phyloP scores from a whole-genome alignment of 2,888 invertebrate genomes.

The Microplitis deprimator region DNA sequence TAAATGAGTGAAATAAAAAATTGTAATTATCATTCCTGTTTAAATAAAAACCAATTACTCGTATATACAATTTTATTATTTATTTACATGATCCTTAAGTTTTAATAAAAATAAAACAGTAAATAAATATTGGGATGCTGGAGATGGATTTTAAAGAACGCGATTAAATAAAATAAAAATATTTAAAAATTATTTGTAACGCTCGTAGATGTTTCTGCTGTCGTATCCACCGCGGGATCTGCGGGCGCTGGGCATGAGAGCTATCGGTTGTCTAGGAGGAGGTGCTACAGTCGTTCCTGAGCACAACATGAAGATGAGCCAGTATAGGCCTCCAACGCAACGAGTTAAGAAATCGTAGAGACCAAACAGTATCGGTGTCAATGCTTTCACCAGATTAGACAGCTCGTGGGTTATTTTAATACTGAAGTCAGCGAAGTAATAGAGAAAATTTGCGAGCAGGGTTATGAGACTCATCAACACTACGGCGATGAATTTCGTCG shows the following conservation, averaged over 20 bases:
- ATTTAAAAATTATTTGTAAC: constrained; percentile 23
- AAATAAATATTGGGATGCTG: no score
- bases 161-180: neutral
- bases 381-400: constrained; percentile 58
- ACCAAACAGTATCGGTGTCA: constrained; percentile 66
- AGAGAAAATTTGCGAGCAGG: constrained; percentile 57
- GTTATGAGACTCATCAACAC: constrained; percentile 61
- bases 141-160: neutral
- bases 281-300: constrained; percentile 44
- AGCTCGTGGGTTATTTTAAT: constrained; percentile 64
- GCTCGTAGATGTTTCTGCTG: neutral
- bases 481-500: constrained; percentile 61
- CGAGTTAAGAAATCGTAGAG: constrained; percentile 65
- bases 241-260: constrained; percentile 32
- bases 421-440: constrained; percentile 63
- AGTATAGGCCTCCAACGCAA: constrained; percentile 68
- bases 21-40: constrained; percentile 50
- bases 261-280: constrained; percentile 41
- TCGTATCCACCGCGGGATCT: constrained; percentile 21
- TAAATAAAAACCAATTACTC: constrained; percentile 9
- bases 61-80: constrained; percentile 28
- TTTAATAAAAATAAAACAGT: neutral
- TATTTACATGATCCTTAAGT: constrained; percentile 23
- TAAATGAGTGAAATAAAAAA: constrained; percentile 45
- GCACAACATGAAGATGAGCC: constrained; percentile 65